Conservation (phyloP, 2,888 invertebrate species). For the Osmoderma eremita region DNA sequence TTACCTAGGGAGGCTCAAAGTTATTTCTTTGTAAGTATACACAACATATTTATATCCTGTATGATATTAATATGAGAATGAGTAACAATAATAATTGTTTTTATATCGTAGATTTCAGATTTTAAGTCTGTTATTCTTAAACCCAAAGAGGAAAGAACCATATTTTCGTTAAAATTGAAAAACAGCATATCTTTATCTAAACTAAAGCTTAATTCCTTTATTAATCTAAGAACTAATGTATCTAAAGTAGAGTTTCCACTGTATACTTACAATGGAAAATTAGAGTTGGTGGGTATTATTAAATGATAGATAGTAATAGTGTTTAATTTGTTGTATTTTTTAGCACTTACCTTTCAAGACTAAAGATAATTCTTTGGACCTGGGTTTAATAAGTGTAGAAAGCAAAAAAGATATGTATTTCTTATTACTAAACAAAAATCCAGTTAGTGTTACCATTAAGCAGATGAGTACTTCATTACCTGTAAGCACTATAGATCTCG, state of each 20-base stretch:
- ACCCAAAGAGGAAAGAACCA: constrained; percentile 68
- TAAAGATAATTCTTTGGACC: constrained; percentile 66
- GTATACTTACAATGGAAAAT: constrained; percentile 77
- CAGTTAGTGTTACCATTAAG: constrained; percentile 73
- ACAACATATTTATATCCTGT: no score
- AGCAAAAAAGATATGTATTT: constrained; percentile 76
- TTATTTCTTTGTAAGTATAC: constrained; percentile 69
- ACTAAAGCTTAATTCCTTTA: constrained; percentile 71
- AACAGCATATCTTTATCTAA: constrained; percentile 64
- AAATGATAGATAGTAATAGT: not conserved
- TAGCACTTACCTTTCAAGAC: constrained; percentile 61
- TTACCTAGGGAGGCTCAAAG: constrained; percentile 70
- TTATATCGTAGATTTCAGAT: constrained; percentile 67
- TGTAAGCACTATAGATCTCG: constrained; percentile 68
- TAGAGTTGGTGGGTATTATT: constrained; percentile 66
- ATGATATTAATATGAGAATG: not conserved
- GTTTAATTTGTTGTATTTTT: constrained; percentile 45
- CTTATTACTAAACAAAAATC: constrained; percentile 79
- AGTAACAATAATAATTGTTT: constrained; percentile 10
- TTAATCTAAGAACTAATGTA: constrained; percentile 78
- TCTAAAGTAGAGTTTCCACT: constrained; percentile 77
- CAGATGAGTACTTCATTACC: constrained; percentile 71
- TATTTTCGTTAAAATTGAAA: constrained; percentile 70
- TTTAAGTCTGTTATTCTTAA: constrained; percentile 70
- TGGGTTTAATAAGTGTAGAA: constrained; percentile 74